Evolutionary conservation across 92 coral and sea anemone species (phyloP).

Genomic region (Epizoanthus scotinus): DNA sequence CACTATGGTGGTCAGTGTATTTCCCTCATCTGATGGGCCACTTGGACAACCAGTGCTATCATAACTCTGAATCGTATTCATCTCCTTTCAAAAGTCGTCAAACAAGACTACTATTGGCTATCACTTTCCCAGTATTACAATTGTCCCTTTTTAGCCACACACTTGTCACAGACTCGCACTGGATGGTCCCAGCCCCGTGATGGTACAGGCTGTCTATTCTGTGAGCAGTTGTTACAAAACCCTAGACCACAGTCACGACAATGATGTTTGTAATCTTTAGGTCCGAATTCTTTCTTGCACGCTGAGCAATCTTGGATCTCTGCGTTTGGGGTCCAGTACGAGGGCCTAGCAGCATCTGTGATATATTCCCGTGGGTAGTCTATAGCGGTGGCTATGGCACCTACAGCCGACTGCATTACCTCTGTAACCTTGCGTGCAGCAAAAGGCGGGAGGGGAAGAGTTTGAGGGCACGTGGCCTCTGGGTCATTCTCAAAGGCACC

Average conservation of each 20-base stretch:
- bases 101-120: neutral
- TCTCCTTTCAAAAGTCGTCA: too few species aligned
- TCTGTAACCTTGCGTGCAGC: conserved; percentile 94
- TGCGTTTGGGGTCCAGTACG: conserved; percentile 95
- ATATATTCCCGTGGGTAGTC: conserved; percentile 87
- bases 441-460: conserved; percentile 67
- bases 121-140: conserved; percentile 17
- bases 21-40: too few species aligned
- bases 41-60: too few species aligned
- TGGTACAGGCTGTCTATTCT: conserved; percentile 76
- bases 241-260: conserved; percentile 99
- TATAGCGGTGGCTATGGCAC: conserved; percentile 74
- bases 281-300: conserved; percentile 77
- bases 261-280: conserved; percentile 82
- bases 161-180: conserved; percentile 91
- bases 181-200: conserved; percentile 98
- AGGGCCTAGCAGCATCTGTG: conserved; percentile 96
- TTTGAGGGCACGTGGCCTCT: neutral
- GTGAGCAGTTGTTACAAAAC: conserved; percentile 84
- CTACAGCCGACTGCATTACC: conserved; percentile 88
- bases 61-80: too few species aligned
- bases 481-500: conserved; percentile 39
- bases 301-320: conserved; percentile 75
- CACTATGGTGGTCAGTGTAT: too few species aligned
- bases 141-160: conserved; percentile 67